Conservation (phyloP, 2,113 vertebrate species). For the Epinephelus fuscoguttatus region DNA sequence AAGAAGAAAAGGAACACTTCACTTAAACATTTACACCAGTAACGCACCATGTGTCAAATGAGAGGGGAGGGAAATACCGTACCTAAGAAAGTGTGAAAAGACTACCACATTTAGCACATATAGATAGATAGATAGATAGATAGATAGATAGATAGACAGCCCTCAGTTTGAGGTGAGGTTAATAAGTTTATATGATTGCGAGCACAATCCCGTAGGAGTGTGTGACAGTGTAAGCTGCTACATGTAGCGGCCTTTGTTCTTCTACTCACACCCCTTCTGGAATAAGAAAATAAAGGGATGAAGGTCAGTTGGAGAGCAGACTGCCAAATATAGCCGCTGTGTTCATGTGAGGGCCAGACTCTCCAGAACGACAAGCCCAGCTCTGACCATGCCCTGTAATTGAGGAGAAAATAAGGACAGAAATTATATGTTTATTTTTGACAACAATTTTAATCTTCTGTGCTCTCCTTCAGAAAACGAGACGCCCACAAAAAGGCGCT, state of each 20-base stretch:
- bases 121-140: slow-evolving; percentile 40
- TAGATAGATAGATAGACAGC: slow-evolving; percentile 31
- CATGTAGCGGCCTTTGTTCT: slow-evolving; percentile 72
- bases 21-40: slow-evolving; percentile 70
- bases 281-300: slow-evolving; percentile 81
- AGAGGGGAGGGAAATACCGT: slow-evolving; percentile 64
- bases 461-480: slow-evolving; percentile 85
- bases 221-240: slow-evolving; percentile 54
- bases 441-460: slow-evolving; percentile 91
- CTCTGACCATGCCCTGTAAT: slow-evolving; percentile 89
- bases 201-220: slow-evolving; percentile 40
- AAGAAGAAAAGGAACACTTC: slow-evolving; percentile 79
- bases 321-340: slow-evolving; percentile 87
- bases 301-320: slow-evolving; percentile 88
- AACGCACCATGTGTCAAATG: slow-evolving; percentile 71
- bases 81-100: slow-evolving; percentile 64
- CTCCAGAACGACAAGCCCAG: slow-evolving; percentile 86
- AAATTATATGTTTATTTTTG: slow-evolving; percentile 92
- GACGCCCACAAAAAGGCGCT: slow-evolving; percentile 84
- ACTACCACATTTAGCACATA: slow-evolving; percentile 57
- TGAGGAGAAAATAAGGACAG: slow-evolving; percentile 89
- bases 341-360: slow-evolving; percentile 88
- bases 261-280: slow-evolving; percentile 69
- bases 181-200: slow-evolving; percentile 24
- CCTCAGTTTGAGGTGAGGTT: slow-evolving; percentile 18